Base-by-base conservation (phyloP, 2,797 vertebrate genomes). In the Lacerta bilineata region DNA sequence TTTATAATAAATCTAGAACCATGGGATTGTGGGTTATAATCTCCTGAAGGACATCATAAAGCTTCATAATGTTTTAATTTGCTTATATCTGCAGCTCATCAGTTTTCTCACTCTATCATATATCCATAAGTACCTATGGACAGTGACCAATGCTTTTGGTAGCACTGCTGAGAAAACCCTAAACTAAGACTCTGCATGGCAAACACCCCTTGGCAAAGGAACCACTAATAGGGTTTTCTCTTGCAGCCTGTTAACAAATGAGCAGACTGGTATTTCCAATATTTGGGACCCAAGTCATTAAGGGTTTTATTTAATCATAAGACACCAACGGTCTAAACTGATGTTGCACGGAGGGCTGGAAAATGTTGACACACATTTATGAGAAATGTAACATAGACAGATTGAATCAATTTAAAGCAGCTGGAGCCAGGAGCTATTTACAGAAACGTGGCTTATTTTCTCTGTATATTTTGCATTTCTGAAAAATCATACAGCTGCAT, bases 321-420 rank as follows among this genome's bases (percentile, higher is more conserved):
- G 61, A 55, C 50, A 55, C 50, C 50, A 17, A 79, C 39, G 39
- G 76, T 71, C 2, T 80, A 23, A 64, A 64, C 18, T 17, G 78
- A 41, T 59, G 13, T 5, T n/a, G 55, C 18, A 71, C 7, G 36
- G 20, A 18, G 3, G 46, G 91, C 13, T 2, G 25, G 41, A 4
- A 5, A n/a, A 86, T 36, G 59, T 36, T 88, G 41, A 75, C 17
- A 41, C 4, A 36, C 13, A 13, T 59, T 83, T 84, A 88, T 92
- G 86, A 39, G 3, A 15, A 88, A 84, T 82, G 74, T 61, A 77
- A 78, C 72, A 74, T 46, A 85, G 50, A 80, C 80, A 33, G 39
- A 29, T 66, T 71, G 78, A 23, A 66, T 50, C 69, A 74, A 66
- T 83, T 69, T 61, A 55, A 61, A 76, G 13, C 27, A 25, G 41